Evolutionary conservation across 2,797 vertebrate genomes (phyloP), one percentile per base, ranked within the genome.

Genomic region (Malacoctenus gilli): DNA sequence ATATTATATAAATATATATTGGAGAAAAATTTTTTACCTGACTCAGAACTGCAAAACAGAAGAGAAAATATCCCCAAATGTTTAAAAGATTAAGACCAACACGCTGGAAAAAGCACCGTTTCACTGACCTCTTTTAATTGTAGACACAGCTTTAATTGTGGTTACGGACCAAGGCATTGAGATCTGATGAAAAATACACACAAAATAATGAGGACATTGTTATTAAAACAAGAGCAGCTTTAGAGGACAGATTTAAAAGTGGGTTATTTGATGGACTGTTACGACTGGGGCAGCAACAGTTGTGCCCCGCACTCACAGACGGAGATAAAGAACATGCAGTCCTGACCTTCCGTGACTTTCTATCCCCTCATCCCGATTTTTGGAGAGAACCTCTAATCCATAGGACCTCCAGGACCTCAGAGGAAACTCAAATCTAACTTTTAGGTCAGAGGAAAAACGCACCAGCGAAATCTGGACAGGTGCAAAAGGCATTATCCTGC

Each of bases 401-500:
- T 23, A 38, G 31, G 41, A 69, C 53, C 60, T 41, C 41, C 22
- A 2, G 14, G 63, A 68, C 64, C 58, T 72, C 41, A 35, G 59
- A 25, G 38, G 53, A 64, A 73, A 79, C 15, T 50, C 56, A 74
- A 59, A 74, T 73, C 59, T 44, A 60, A 68, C 44, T 61, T 83
- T 78, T 62, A 73, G n/a, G n/a, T n/a, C n/a, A n/a, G n/a, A n/a
- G n/a, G n/a, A n/a, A n/a, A n/a, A 67, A 66, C 9, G 21, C 35
- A 56, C 36, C 5, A 54, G 55, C 22, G 41, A 56, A 67, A 47
- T 62, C 3, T 57, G 41, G 56, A 64, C 78, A 77, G 58, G 69
- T 82, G 78, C 74, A 72, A 69, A 58, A 54, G 44, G 69, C 28
- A 75, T 85, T 79, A 75, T 73, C 72, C 42, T 68, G 21, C 35